Percentiles rank a stretch among this genome's conserved stretches.
These are phyloP conservation scores for Rotaria sp. DNA, from an alignment of 2,888 invertebrate genomes.

Conservation along the genomic window DNA sequence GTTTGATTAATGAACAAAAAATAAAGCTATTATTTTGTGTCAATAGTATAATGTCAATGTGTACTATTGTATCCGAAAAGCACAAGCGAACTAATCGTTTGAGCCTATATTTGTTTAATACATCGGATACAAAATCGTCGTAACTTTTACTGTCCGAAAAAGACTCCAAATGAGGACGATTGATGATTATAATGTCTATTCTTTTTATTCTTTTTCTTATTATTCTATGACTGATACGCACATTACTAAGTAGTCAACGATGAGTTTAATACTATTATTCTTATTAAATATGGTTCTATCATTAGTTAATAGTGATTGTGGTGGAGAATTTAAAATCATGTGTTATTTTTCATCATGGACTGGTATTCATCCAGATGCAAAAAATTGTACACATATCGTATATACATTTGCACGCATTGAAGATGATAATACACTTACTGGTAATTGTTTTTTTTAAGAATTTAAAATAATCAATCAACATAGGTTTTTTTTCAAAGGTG, in stretches of 20 bases:
- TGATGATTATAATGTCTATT: not conserved
- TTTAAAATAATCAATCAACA: not conserved
- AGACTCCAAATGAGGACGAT: not conserved
- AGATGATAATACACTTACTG: constrained; percentile 31
- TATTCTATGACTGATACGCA: not conserved
- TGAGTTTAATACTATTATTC: not conserved
- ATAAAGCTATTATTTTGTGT: not conserved
- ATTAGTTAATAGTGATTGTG: constrained; percentile 23
- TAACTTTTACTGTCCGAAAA: not conserved
- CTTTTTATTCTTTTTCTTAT: not conserved
- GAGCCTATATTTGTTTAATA: not conserved
- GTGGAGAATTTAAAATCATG: constrained; percentile 32
- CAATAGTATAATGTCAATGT: not conserved
- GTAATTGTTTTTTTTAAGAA: not conserved
- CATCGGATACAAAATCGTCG: not conserved
- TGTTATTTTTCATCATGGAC: constrained; percentile 41
- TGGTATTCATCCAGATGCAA: constrained; percentile 34
- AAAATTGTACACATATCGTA: constrained; percentile 38
- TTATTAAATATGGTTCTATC: not conserved
- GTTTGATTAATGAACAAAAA: too few relatives aligned
- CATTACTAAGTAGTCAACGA: not conserved
- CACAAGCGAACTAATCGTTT: not conserved
- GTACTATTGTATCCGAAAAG: not conserved
- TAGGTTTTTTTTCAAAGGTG: not conserved
- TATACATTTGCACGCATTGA: constrained; percentile 39